These are phyloP conservation scores for Sula dactylatra DNA, from an alignment of 2,113 vertebrate species.

Conservation along the genomic window DNA sequence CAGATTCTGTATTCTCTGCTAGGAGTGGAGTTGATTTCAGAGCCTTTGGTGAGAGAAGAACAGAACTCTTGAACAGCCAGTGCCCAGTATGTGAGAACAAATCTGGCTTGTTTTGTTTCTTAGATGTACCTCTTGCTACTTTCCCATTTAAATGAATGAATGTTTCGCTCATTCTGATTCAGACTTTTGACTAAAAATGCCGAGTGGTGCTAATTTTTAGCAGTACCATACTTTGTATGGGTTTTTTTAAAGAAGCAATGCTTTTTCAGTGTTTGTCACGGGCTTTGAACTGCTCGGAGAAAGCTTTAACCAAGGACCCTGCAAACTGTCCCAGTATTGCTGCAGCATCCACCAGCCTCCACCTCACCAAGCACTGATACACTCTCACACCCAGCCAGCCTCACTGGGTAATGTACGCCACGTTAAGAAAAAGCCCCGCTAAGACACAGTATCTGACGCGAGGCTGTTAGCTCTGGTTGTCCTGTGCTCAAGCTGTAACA, in stretches of 20 bases:
- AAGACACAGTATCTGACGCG: accelerated
- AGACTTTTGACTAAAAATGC: background rate
- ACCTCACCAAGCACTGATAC: background rate
- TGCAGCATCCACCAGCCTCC: background rate
- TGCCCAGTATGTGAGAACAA: accelerated
- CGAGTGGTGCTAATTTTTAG: background rate
- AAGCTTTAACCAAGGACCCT: background rate
- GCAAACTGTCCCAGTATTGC: background rate
- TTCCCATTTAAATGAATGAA: background rate
- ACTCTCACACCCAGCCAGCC: accelerated
- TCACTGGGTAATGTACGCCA: background rate
- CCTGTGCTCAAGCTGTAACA: background rate
- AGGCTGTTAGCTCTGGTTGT: background rate
- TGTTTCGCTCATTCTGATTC: accelerated
- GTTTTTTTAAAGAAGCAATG: background rate
- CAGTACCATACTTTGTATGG: background rate
- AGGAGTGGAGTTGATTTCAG: background rate
- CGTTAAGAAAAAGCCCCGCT: background rate
- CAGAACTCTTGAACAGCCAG: background rate
- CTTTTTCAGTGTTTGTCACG: background rate
- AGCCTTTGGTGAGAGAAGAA: background rate
- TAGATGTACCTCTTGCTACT: accelerated
- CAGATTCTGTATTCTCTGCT: background rate
- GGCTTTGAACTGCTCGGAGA: background rate
- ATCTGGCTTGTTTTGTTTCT: background rate